A percentile compares a stretch with the other conserved stretches of the same genome.
phyloP scores from a whole-genome alignment of 2,113 vertebrate genomes.

The Vimba vimba region DNA sequence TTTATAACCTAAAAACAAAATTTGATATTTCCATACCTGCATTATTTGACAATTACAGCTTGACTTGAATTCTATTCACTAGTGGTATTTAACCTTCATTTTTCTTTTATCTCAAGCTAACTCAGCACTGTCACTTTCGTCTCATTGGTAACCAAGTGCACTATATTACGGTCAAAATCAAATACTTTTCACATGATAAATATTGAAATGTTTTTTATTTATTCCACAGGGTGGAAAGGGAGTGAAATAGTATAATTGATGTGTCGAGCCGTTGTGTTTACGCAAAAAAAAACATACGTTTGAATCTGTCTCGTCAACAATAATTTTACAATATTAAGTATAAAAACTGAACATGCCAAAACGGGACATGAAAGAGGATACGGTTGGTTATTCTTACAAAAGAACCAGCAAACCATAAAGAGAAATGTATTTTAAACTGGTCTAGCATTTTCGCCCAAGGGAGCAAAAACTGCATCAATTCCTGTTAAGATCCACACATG shows the following conservation, averaged over 20 bases:
- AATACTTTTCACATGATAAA: not conserved
- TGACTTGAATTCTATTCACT: not conserved
- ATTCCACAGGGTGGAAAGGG: too few relatives aligned
- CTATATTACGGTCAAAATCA: not conserved
- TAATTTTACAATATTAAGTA: not conserved
- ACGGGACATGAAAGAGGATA: not conserved
- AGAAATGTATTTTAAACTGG: slow-evolving; percentile 11
- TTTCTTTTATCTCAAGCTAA: not conserved
- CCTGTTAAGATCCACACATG: slow-evolving; percentile 21
- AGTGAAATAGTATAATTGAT: too few relatives aligned
- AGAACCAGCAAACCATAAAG: not conserved
- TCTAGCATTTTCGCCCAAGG: not conserved
- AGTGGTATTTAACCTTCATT: not conserved
- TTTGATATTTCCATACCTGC: not conserved
- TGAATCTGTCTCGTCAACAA: not conserved
- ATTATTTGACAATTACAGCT: not conserved
- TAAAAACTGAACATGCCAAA: not conserved
- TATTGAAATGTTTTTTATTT: not conserved
- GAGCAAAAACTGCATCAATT: slow-evolving; percentile 11
- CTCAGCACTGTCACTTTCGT: not conserved
- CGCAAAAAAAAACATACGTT: not conserved
- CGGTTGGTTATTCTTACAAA: not conserved
- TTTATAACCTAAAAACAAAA: not conserved
- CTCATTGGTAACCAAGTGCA: not conserved
- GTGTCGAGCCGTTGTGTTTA: not conserved